Evolutionary conservation across 2,797 vertebrate species (phyloP).

Genomic region (Periophthalmus magnuspinnatus): DNA sequence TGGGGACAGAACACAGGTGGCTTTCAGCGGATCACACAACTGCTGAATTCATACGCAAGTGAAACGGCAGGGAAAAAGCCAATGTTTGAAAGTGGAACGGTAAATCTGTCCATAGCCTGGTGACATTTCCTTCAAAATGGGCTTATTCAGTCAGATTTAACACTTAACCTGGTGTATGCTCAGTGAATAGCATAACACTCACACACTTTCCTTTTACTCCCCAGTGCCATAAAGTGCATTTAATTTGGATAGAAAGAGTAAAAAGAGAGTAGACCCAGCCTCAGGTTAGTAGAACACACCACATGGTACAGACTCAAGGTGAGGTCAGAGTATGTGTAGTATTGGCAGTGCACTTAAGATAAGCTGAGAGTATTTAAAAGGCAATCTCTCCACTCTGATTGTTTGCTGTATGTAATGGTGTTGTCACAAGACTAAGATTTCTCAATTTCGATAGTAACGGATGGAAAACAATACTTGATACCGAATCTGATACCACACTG

Average conservation of each 20-base stretch:
- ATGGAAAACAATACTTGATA: too few species aligned
- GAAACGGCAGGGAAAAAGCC: constrained; percentile 20
- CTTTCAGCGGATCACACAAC: constrained; percentile 36
- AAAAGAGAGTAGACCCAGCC: constrained; percentile 52
- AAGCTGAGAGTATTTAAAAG: constrained; percentile 2
- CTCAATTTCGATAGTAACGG: too few species aligned
- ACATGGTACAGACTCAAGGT: constrained; percentile 62
- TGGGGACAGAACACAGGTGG: constrained; percentile 39
- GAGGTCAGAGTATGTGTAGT: constrained; percentile 55
- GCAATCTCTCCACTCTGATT: background rate
- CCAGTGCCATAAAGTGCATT: constrained; percentile 17
- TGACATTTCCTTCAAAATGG: background rate
- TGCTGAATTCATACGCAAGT: constrained; percentile 27
- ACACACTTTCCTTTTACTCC: constrained; percentile 21
- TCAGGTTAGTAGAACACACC: constrained; percentile 65
- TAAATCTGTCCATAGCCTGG: constrained; percentile 20
- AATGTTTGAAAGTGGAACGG: constrained; percentile 29
- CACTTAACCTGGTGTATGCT: constrained; percentile 1
- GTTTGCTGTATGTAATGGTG: background rate
- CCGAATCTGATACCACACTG: too few species aligned
- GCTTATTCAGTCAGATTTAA: constrained; percentile 16
- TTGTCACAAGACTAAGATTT: too few species aligned
- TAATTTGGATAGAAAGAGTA: constrained; percentile 39
- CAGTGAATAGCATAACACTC: constrained; percentile 10
- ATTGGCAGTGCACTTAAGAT: constrained; percentile 36